phyloP scores from a whole-genome alignment of 2,113 vertebrate genomes.

The Sporophila hypoxantha region DNA sequence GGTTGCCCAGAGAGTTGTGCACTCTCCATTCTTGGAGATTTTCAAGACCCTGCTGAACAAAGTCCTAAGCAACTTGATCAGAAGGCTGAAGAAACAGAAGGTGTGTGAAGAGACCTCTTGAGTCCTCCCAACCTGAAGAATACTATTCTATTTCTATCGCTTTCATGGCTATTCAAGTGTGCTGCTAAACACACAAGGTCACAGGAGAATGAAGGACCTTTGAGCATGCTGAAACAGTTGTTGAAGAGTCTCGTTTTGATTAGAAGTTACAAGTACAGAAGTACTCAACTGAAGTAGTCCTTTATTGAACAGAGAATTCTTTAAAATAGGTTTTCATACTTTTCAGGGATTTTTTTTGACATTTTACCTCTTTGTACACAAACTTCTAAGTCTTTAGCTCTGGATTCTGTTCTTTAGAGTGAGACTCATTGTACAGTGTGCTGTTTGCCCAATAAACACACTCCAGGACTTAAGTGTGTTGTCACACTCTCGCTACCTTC shows the following conservation, averaged over 20 bases:
- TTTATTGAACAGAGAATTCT: not conserved
- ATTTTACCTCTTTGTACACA: not conserved
- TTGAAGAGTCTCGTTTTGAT: not conserved
- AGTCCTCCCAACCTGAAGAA: not conserved
- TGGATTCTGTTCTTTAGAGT: not conserved
- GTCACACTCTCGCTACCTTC: not conserved
- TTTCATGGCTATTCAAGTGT: not conserved
- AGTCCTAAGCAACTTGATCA: not conserved
- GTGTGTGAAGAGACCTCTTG: not conserved
- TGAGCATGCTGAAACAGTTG: not conserved
- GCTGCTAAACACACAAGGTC: not conserved
- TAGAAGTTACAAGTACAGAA: not conserved
- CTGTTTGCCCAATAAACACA: not conserved
- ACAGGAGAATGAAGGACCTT: not conserved
- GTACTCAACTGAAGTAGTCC: not conserved
- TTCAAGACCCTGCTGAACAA: not conserved
- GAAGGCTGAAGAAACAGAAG: not conserved
- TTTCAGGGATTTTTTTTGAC: not conserved
- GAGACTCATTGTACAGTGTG: not conserved
- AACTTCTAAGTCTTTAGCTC: not conserved
- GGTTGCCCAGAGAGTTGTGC: not conserved
- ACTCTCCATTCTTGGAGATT: not conserved
- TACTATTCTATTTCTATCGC: not conserved
- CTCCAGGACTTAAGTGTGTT: not conserved
- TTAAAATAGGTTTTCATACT: not conserved